These are phyloP conservation scores for Scyliorhinus canicula DNA, from an alignment of 2,797 vertebrate genomes.

Conservation along the genomic window DNA sequence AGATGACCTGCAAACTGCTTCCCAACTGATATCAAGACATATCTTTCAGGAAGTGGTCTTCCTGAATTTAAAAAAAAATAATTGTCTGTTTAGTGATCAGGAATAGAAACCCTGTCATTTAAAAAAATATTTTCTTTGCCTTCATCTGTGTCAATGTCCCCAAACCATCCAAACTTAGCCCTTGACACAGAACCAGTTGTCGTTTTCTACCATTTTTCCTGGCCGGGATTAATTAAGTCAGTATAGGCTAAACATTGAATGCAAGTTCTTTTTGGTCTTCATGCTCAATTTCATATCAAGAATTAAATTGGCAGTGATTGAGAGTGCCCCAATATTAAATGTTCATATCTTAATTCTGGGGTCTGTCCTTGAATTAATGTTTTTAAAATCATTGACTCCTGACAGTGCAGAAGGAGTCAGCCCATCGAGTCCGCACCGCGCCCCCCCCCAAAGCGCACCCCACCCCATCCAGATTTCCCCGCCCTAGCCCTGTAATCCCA, in stretches of 20 bases:
- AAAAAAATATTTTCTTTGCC: neutral
- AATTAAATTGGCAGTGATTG: neutral
- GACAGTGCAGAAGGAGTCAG: no score
- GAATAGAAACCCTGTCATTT: neutral
- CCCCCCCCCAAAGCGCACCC: no score
- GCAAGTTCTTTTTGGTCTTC: neutral
- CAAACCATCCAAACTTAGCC: neutral
- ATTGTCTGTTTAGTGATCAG: neutral
- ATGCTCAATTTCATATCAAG: neutral
- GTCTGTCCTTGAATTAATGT: neutral
- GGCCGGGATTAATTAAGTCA: neutral
- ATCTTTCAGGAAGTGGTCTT: neutral
- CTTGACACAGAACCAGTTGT: neutral
- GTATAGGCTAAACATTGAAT: neutral
- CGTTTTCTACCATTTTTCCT: neutral
- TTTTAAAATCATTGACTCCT: no score
- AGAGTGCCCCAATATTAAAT: neutral
- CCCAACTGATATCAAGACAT: neutral
- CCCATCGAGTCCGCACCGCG: no score
- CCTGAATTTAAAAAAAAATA: no score
- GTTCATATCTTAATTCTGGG: neutral
- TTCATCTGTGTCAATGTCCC: neutral
- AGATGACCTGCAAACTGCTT: neutral
- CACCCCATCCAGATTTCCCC: no score
- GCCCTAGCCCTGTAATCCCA: no score